Evolutionary conservation across 2,888 invertebrate species (phyloP).

Genomic region (Enchytraeus crypticus): DNA sequence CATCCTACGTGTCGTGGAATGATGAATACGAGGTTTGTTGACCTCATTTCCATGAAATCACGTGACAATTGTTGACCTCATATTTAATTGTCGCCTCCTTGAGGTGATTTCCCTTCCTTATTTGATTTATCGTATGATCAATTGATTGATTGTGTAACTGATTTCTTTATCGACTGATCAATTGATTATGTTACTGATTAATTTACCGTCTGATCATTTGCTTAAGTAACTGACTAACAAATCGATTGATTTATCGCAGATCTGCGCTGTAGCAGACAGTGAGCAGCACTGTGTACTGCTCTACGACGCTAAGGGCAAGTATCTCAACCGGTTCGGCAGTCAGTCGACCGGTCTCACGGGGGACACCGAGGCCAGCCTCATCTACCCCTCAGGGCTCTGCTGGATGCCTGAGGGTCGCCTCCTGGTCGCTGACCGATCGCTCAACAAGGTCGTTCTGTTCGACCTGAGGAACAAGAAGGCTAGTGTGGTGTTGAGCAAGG

Average conservation of each 20-base stretch:
- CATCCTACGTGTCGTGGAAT: conserved; percentile 2
- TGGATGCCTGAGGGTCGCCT: conserved; percentile 3
- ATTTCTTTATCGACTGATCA: too few relatives aligned
- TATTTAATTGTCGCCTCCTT: too few relatives aligned
- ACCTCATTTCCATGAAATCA: too few relatives aligned
- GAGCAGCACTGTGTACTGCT: background rate
- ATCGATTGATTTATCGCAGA: too few relatives aligned
- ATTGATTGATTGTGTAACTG: too few relatives aligned
- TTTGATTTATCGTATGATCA: too few relatives aligned
- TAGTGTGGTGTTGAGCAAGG: background rate
- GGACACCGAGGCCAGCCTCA: background rate
- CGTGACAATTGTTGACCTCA: too few relatives aligned
- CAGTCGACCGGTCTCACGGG: background rate
- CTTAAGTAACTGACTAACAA: too few relatives aligned
- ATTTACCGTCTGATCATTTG: too few relatives aligned
- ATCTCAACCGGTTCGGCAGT: background rate
- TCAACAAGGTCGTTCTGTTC: background rate
- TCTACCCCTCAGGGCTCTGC: conserved; percentile 4
- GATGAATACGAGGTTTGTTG: conserved; percentile 6
- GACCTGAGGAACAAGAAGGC: conserved; percentile 1
- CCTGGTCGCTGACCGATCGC: conserved; percentile 1
- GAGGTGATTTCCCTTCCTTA: too few relatives aligned
- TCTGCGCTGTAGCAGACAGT: background rate
- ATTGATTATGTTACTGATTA: too few relatives aligned
- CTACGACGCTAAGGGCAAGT: conserved; percentile 1